These are phyloP conservation scores for Alauda arvensis DNA, from an alignment of 2,797 vertebrate genomes.

Conservation along the genomic window DNA sequence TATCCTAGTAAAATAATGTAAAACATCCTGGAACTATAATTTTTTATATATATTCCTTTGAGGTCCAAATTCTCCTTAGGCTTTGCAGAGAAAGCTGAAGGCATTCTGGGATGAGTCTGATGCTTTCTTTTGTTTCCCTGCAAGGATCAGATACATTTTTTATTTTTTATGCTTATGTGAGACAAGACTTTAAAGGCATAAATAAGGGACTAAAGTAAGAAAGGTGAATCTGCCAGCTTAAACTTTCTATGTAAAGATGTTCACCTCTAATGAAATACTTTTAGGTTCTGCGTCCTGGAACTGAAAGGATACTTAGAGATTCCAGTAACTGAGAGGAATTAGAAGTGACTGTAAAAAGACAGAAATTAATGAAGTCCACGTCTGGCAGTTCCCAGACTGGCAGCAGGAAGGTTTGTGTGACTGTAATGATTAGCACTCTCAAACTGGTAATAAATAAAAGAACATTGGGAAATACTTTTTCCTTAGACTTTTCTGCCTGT, in stretches of 20 bases:
- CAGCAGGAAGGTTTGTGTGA: background rate
- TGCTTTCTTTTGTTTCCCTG: background rate
- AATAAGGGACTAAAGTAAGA: background rate
- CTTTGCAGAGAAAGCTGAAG: background rate
- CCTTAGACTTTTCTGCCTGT: background rate
- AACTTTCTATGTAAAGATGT: accelerated
- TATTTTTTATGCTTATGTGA: background rate
- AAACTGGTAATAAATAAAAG: background rate
- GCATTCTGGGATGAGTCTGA: background rate
- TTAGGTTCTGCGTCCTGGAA: background rate
- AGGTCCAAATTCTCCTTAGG: background rate
- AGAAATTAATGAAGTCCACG: background rate
- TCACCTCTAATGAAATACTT: background rate
- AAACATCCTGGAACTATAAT: background rate
- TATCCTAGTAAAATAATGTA: background rate
- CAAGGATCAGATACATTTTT: background rate
- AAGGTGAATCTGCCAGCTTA: background rate
- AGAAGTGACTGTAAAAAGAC: background rate
- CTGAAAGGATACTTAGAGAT: background rate
- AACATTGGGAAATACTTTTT: background rate
- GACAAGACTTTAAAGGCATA: background rate
- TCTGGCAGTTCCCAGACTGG: background rate
- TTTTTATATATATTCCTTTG: background rate
- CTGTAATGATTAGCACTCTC: background rate
- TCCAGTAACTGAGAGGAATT: background rate